Evolutionary conservation across 1,140 invertebrate species (phyloP), one percentile per base, ranked within the genome.

Genomic region (Trachymyrmex septentrionalis): DNA sequence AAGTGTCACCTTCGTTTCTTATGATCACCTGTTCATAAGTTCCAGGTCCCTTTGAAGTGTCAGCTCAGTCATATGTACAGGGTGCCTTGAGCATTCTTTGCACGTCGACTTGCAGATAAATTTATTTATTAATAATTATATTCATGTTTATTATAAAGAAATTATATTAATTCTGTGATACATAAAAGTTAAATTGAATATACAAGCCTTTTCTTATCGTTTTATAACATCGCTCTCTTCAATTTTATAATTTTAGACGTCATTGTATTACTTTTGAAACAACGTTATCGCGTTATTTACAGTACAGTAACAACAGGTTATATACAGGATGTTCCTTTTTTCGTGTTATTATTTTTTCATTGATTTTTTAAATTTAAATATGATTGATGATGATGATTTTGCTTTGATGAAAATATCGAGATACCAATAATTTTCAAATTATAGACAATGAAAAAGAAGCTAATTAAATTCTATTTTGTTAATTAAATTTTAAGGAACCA

Each of bases 1-100:
- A 87, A 92, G 72, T 89, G 38, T 69, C 12, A 12, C 19, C 19
- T 63, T 12, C 9, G 7, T 57, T 61, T 48, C n/a, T n/a, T n/a
- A n/a, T 3, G 24, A 66, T 86, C 63, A 30, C 61, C 34, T 9
- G 12, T 57, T 34, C 5, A 3, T n/a, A 19, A 14, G 1, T 44
- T 9, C 9, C 14, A 48, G 10, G 19, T 55, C 19, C 0, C 16
- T 66, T 7, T 3, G 19, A 59, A 24, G 53, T 57, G n/a, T 59
- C n/a, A 38, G n/a, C 9, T 72, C 38, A 7, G 9, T 6, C 48
- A 9, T 48, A 6, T 48, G 12, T 34, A 50, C 16, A 9, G 24
- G 14, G 0, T 30, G 48, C 53, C 27, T n/a, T 16, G 16, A 30
- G 16, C 7, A 53, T 72, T 55, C 10, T 55, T 27, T 5, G 3